phyloP scores from a whole-genome alignment of 2,797 vertebrate species.

The Xenentodon cancila region DNA sequence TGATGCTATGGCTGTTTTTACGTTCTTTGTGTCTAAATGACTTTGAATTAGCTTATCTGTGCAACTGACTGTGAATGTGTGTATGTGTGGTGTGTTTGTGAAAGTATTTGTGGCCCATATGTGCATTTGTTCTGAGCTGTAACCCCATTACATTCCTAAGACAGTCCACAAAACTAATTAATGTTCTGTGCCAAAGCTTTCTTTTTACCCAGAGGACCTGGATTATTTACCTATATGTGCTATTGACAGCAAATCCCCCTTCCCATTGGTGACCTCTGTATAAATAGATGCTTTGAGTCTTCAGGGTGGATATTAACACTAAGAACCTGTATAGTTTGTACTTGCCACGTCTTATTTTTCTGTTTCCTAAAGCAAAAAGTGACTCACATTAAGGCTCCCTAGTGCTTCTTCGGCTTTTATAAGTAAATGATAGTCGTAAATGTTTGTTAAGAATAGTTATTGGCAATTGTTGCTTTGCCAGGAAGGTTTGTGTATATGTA shows the following conservation, averaged over 20 bases:
- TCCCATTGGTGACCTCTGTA: conserved; percentile 51
- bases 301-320: conserved; percentile 33
- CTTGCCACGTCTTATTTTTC: conserved; percentile 40
- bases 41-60: conserved; percentile 23
- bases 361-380: conserved; percentile 28
- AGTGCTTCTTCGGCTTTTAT: conserved; percentile 26
- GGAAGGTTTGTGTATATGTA: conserved; percentile 4
- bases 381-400: conserved; percentile 31
- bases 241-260: conserved; percentile 69
- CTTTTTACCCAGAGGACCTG: conserved; percentile 73
- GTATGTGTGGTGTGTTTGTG: conserved; percentile 70
- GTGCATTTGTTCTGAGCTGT: conserved; percentile 73
- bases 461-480: conserved; percentile 2
- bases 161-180: conserved; percentile 83
- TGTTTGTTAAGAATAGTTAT: conserved; percentile 1
- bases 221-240: conserved; percentile 83
- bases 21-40: conserved; percentile 3
- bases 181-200: conserved; percentile 78
- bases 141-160: conserved; percentile 80
- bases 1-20: conserved; percentile 27
- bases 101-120: conserved; percentile 82
- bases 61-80: conserved; percentile 47
- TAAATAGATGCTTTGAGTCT: conserved; percentile 55
- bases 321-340: conserved; percentile 36
- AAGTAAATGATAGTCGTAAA: conserved; percentile 9